Base-by-base conservation (phyloP, 30 jellyfish, hydroid and myxozoan genomes). In the Hydractinia symbiolongicarpus region DNA sequence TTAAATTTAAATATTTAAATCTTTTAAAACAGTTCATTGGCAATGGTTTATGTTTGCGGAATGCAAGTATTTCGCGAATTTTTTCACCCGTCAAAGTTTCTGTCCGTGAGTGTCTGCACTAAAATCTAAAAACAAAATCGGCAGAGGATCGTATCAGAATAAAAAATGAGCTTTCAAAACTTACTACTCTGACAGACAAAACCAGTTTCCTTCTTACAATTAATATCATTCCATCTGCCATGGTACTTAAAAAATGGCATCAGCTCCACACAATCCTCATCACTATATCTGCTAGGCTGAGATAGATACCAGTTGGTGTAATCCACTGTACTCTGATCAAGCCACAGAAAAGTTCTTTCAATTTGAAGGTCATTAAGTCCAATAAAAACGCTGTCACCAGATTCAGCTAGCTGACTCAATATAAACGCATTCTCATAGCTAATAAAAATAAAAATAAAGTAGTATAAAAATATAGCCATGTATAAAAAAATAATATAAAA, bases 211-310 rank as follows among this genome's bases (percentile, higher is more conserved):
- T 49, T 50, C 9, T 86, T 54, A 72, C 98, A 93, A 5, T 49
- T 53, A 5, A 87, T 76, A 64, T 93, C 98, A 72, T 93, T 93
- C 98, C 98, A 93, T 44, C 85, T 74, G 53, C 98, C 98, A 17
- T 80, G 77, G 54, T 79, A 86, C 10, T 20, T 55, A 21, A 67
- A 72, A 76, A 55, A 87, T 15, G 98, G 96, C 87, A 76, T 69
- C 68, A 93, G 40, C 61, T 93, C 96, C 5, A 85, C 86, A 72
- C 98, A 93, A 83, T 93, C 98, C 60, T 93, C 98, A 30, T 55
- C 81, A 83, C 95, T 85, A 82, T 68, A 82, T 66, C 86, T 75
- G 80, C 88, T 91, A 5, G 98, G 98, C 66, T 93, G 96, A 17
- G 88, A 30, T 8, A 81, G 5, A 64, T 75, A 51, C 98, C 98